Evolutionary conservation across 2,113 vertebrate species (phyloP).

Genomic region (Poeciliopsis prolifica): DNA sequence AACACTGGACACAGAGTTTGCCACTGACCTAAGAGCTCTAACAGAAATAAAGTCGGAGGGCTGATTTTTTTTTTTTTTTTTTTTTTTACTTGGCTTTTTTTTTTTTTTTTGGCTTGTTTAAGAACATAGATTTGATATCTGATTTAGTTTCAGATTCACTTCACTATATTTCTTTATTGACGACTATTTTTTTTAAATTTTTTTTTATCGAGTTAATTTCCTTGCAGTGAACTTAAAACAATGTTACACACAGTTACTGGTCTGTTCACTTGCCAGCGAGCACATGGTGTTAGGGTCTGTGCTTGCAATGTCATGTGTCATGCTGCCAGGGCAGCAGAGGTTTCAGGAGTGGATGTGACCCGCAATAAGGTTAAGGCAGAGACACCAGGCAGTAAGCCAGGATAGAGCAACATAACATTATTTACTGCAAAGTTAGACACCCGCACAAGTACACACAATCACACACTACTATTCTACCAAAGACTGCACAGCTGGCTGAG

Average conservation of each 20-base stretch:
- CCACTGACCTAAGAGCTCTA: conserved; percentile 1
- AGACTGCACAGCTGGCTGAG: conserved; percentile 32
- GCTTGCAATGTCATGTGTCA: conserved; percentile 41
- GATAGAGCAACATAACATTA: conserved; percentile 23
- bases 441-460: not conserved
- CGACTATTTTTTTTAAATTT: not conserved
- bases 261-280: conserved; percentile 21
- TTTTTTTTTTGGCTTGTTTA: conserved; percentile 8
- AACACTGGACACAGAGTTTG: conserved; percentile 1
- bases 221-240: conserved; percentile 8
- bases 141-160: conserved; percentile 23
- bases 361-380: conserved; percentile 13
- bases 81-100: too few species aligned
- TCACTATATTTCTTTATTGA: conserved; percentile 15
- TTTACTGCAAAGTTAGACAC: conserved; percentile 27
- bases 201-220: not conserved
- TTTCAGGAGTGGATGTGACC: conserved; percentile 39
- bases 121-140: conserved; percentile 31
- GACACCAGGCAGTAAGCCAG: conserved; percentile 32
- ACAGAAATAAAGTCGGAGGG: conserved; percentile 13
- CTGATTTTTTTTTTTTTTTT: not conserved
- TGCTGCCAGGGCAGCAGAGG: conserved; percentile 29
- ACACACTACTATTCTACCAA: conserved; percentile 17
- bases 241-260: conserved; percentile 9
- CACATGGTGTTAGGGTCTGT: conserved; percentile 12